These are phyloP conservation scores for Parnassius orleans DNA, from an alignment of 2,888 invertebrate species.

Conservation along the genomic window DNA sequence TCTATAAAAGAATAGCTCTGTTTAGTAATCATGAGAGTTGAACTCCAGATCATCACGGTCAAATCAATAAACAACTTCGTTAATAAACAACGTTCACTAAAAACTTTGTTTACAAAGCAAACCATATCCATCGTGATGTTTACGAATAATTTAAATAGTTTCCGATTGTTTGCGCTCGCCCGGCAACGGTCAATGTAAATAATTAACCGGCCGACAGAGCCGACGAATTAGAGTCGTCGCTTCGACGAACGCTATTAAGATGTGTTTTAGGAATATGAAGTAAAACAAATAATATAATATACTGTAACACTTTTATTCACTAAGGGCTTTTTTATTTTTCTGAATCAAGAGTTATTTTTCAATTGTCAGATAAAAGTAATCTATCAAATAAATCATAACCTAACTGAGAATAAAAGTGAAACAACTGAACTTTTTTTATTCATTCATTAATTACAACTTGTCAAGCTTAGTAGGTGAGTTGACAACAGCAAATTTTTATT, in stretches of 20 bases:
- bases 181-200: constrained; percentile 25
- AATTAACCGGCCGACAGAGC: constrained; percentile 15
- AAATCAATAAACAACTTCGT: constrained; percentile 18
- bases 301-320: too few relatives aligned
- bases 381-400: too few relatives aligned
- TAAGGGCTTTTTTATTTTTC: too few relatives aligned
- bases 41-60: constrained; percentile 6
- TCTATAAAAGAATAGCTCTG: background rate
- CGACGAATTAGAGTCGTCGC: constrained; percentile 30
- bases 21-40: background rate
- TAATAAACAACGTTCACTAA: constrained; percentile 19
- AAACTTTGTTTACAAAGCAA: constrained; percentile 36
- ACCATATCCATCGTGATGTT: constrained; percentile 42
- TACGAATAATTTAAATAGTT: constrained; percentile 65
- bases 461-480: too few relatives aligned
- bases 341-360: too few relatives aligned
- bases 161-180: constrained; percentile 42
- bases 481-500: too few relatives aligned
- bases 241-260: constrained; percentile 19
- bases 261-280: background rate
- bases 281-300: too few relatives aligned
- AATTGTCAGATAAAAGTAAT: too few relatives aligned
- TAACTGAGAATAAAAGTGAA: too few relatives aligned
- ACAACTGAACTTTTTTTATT: too few relatives aligned
- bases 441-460: too few relatives aligned